Conservation (phyloP, 2,113 vertebrate species). For the Microcebus griseorufus region DNA sequence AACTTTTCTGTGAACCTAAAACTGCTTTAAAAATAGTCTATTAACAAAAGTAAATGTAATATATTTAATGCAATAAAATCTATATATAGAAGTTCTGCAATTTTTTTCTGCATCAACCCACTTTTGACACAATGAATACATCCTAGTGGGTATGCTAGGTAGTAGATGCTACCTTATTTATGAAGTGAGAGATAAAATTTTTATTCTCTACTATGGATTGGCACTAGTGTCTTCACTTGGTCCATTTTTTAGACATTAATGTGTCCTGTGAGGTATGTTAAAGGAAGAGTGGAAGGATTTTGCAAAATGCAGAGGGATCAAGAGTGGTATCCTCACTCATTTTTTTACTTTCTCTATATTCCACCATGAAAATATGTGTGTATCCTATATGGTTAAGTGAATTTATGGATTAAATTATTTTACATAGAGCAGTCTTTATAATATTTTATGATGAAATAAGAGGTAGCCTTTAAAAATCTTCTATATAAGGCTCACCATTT, state of each 20-base stretch:
- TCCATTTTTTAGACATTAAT: background rate
- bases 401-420: background rate
- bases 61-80: background rate
- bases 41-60: background rate
- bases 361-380: background rate
- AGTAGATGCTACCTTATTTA: background rate
- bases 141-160: background rate
- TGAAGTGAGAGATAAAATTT: background rate
- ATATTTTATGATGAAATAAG: background rate
- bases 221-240: background rate
- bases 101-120: background rate
- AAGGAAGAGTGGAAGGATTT: background rate
- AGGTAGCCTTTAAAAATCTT: constrained; percentile 24
- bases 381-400: background rate
- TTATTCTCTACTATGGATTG: background rate
- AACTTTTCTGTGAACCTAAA: background rate
- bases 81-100: background rate
- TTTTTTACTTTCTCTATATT: constrained; percentile 2
- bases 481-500: background rate
- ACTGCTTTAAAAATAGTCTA: background rate
- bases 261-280: background rate
- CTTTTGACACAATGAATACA: background rate
- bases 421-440: background rate
- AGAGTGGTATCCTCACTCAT: background rate
- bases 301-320: background rate